These are phyloP conservation scores for Eutrigla gurnardus DNA, from an alignment of 2,797 vertebrate species.

Conservation along the genomic window DNA sequence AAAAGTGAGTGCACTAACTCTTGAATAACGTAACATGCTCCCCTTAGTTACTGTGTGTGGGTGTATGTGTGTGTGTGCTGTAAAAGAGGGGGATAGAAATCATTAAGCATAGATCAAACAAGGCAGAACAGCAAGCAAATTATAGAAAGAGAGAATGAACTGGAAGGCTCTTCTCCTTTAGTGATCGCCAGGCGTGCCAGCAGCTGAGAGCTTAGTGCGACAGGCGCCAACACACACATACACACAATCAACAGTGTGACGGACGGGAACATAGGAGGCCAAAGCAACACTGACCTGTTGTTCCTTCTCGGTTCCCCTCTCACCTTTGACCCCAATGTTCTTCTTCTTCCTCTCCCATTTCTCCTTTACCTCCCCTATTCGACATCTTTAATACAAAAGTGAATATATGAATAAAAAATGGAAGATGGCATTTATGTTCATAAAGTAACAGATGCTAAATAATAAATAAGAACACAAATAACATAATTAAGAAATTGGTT, in stretches of 20 bases:
- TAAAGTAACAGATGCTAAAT: not conserved
- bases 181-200: constrained; percentile 48
- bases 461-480: not conserved
- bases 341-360: not conserved
- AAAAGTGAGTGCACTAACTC: constrained; percentile 4
- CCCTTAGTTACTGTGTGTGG: constrained; percentile 14
- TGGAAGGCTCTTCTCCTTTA: constrained; percentile 37
- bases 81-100: not conserved
- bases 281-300: constrained; percentile 41
- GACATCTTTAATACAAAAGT: not conserved
- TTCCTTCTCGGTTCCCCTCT: constrained; percentile 32
- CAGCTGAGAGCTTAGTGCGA: constrained; percentile 60
- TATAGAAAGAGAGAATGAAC: not conserved
- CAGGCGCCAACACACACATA: constrained; percentile 23
- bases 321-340: constrained; percentile 31
- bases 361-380: not conserved
- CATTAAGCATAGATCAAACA: not conserved
- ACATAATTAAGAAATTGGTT: not conserved
- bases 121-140: not conserved
- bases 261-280: constrained; percentile 37
- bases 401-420: not conserved
- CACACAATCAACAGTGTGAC: constrained; percentile 23
- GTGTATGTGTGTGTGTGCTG: not conserved
- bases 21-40: constrained; percentile 9
- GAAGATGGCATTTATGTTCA: not conserved